A percentile compares a stretch with the other conserved stretches of the same genome.
Evolutionary conservation across 2,888 invertebrate species (phyloP).

Genomic region (Embidobia sp.): DNA sequence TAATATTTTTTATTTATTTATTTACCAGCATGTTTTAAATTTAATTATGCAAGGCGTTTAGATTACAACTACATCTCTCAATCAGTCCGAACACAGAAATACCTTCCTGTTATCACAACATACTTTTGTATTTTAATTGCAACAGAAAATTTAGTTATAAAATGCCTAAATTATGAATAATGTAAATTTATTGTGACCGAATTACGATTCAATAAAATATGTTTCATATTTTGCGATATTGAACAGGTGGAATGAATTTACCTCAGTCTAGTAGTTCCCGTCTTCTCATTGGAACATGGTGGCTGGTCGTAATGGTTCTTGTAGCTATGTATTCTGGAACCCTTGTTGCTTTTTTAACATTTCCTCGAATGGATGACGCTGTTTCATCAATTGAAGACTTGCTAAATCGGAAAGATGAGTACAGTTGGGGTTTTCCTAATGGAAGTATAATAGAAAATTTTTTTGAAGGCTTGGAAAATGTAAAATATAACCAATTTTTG

Average conservation of each 20-base stretch:
- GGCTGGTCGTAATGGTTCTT: slow-evolving; percentile 93
- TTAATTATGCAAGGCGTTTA: too few species aligned
- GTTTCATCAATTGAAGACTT: slow-evolving; percentile 87
- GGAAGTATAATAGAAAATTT: slow-evolving; percentile 89
- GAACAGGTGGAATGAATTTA: slow-evolving; percentile 91
- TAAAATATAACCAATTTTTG: slow-evolving; percentile 84
- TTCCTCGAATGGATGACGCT: slow-evolving; percentile 90
- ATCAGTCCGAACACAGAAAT: too few species aligned
- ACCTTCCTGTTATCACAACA: too few species aligned
- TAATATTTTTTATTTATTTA: too few species aligned
- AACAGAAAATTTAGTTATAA: too few species aligned
- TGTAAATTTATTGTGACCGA: too few species aligned
- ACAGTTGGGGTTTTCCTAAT: slow-evolving; percentile 89
- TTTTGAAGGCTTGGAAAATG: slow-evolving; percentile 85
- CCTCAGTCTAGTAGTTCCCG: slow-evolving; percentile 93
- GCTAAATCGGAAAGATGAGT: slow-evolving; percentile 83
- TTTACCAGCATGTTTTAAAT: too few species aligned
- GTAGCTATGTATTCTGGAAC: slow-evolving; percentile 96
- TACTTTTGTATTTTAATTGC: too few species aligned
- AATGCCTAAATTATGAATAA: too few species aligned
- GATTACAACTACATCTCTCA: too few species aligned
- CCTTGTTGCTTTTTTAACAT: slow-evolving; percentile 95
- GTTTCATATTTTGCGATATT: slow-evolving; percentile 9
- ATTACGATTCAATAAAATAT: too few species aligned
- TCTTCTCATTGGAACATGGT: slow-evolving; percentile 93